Evolutionary conservation across 2,113 vertebrate species (phyloP).

Genomic region (Oncorhynchus nerka): DNA sequence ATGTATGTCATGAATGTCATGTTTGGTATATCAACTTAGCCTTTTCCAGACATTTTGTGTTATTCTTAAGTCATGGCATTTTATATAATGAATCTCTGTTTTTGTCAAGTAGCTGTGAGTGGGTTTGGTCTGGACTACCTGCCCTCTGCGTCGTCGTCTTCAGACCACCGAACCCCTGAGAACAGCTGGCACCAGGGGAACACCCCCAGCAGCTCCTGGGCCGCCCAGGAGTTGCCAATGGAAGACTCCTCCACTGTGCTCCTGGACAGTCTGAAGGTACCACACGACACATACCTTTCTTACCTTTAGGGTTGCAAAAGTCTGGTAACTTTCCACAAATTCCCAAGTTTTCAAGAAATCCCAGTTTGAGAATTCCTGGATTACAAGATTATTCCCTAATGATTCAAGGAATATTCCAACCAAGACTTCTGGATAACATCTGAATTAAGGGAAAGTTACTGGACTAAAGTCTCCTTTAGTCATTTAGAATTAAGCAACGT

Average conservation of each 20-base stretch:
- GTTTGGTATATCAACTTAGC: neutral
- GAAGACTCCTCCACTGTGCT: conserved; percentile 93
- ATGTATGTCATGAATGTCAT: neutral
- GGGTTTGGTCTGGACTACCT: conserved; percentile 94
- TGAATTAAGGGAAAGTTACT: too few relatives aligned
- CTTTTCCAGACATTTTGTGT: neutral
- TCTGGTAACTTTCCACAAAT: too few relatives aligned
- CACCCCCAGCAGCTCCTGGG: conserved; percentile 81
- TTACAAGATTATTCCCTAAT: too few relatives aligned
- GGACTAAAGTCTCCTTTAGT: too few relatives aligned
- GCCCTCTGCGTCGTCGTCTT: conserved; percentile 76
- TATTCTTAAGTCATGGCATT: neutral
- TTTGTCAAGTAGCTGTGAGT: conserved; percentile 73
- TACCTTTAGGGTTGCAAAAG: neutral
- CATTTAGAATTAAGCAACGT: too few relatives aligned
- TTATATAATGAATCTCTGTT: neutral
- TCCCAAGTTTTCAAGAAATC: too few relatives aligned
- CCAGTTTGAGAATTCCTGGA: too few relatives aligned
- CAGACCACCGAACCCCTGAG: conserved; percentile 67
- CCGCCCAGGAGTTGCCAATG: conserved; percentile 86
- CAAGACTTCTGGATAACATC: too few relatives aligned
- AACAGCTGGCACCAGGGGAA: conserved; percentile 89
- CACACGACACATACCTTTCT: neutral
- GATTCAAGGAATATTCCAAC: too few relatives aligned
- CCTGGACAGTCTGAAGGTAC: conserved; percentile 95